Base-by-base conservation (phyloP, 2,113 vertebrate genomes). In the Balaenoptera acutorostrata region DNA sequence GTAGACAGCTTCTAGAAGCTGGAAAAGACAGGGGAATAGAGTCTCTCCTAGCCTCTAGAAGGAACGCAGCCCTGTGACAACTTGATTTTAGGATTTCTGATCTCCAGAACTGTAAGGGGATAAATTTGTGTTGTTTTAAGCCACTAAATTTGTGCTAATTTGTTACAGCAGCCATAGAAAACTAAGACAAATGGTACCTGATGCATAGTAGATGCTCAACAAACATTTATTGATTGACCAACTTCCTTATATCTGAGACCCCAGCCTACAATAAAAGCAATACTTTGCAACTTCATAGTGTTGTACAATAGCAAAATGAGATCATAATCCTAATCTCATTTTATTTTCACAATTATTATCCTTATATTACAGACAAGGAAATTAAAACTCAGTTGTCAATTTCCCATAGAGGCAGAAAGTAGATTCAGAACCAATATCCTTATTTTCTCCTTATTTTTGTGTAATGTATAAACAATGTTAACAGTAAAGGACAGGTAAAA, bases 121-220 rank as follows among this genome's bases (percentile, higher is more conserved):
- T 83, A 96, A 82, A 80, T 78, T n/a, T 57, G 14, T 90, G 21
- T 88, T 93, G 31, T 63, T 85, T 68, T 52, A 96, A 96, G 36
- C 71, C 31, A 59, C 59, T 68, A 52, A 89, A 92, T 74, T 36
- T 81, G 49, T 82, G n/a, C 52, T 23, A 80, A 71, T 90, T 90
- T 83, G 49, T 69, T 59, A 90, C 5, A 91, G 75, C 15, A 84
- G 25, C 55, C 52, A 74, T 2, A 39, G 39, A 83, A 87, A 68
- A 80, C 23, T 20, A 89, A 75, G 20, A 29, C 11, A 29, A 64
- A 59, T 23, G 17, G n/a, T 46, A 88, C 57, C 41, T 8, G 61
- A 29, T 3, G 21, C 41, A 52, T 33, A 74, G 21, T 17, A 92
- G 71, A 33, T 78, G 13, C 8, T 92, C 36, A 74, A 61, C 9